Percentiles rank a stretch among this genome's conserved stretches.
Conservation (phyloP, 2,888 invertebrate species). For the Dermolepida albohirtum region DNA sequence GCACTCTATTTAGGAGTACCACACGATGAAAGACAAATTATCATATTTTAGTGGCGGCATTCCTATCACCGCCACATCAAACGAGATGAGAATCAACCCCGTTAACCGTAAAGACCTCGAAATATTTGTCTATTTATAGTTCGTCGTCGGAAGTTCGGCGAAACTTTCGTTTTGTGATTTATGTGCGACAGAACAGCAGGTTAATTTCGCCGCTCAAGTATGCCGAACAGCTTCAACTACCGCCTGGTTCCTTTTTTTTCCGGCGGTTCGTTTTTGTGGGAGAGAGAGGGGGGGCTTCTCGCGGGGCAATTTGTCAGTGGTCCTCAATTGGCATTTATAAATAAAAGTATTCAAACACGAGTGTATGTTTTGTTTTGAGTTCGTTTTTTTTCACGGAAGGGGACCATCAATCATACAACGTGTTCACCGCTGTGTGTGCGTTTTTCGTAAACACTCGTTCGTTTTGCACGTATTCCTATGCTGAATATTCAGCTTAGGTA, state of each 20-base stretch:
- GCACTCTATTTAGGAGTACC: slow-evolving; percentile 42
- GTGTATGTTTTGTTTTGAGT: slow-evolving; percentile 12
- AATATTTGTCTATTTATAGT: slow-evolving; percentile 46
- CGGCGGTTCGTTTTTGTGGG: too few relatives aligned
- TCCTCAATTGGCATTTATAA: slow-evolving; percentile 33
- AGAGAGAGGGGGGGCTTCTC: too few relatives aligned
- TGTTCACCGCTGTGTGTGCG: too few relatives aligned
- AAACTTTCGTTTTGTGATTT: slow-evolving; percentile 32
- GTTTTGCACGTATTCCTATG: too few relatives aligned
- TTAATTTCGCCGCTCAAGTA: background rate
- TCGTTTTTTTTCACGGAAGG: slow-evolving; percentile 32
- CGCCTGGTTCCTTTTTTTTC: too few relatives aligned
- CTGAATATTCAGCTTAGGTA: too few relatives aligned
- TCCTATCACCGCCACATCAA: slow-evolving; percentile 49
- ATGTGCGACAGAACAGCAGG: background rate
- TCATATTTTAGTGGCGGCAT: slow-evolving; percentile 47
- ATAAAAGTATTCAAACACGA: slow-evolving; percentile 33
- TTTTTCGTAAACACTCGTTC: too few relatives aligned
- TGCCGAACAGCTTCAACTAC: too few relatives aligned
- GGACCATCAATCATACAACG: background rate
- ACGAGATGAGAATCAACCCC: slow-evolving; percentile 46
- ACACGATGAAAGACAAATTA: slow-evolving; percentile 49
- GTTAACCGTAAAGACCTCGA: slow-evolving; percentile 44
- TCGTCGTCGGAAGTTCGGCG: slow-evolving; percentile 38
- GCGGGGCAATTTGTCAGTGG: slow-evolving; percentile 33